A percentile compares a stretch with the other conserved stretches of the same genome.
These are phyloP conservation scores for Euwallacea fornicatus DNA, from an alignment of 1,140 invertebrate genomes.

Conservation along the genomic window DNA sequence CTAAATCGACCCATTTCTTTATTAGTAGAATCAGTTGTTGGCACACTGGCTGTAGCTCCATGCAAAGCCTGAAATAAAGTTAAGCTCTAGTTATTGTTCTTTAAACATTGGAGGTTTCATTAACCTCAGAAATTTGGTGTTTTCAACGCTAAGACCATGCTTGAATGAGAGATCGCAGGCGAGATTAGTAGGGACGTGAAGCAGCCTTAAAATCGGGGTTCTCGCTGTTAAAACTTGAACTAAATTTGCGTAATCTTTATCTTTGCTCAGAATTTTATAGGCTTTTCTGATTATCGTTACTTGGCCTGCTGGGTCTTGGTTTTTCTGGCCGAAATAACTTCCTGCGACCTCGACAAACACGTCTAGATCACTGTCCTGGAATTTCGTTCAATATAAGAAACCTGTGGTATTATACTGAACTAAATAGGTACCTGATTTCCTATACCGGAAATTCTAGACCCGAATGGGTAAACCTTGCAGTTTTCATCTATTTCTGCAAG, in stretches of 20 bases:
- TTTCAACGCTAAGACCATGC: constrained; percentile 60
- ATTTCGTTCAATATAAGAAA: too few relatives aligned
- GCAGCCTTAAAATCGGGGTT: constrained; percentile 61
- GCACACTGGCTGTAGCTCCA: constrained; percentile 49
- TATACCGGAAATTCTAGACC: constrained; percentile 55
- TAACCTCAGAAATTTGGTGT: constrained; percentile 57
- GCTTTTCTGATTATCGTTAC: constrained; percentile 42
- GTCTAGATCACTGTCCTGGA: constrained; percentile 56
- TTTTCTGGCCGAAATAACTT: constrained; percentile 45
- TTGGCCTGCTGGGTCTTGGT: constrained; percentile 48
- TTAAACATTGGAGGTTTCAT: background rate
- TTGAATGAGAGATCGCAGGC: constrained; percentile 62
- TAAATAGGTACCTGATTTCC: constrained; percentile 43
- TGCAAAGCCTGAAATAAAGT: constrained; percentile 51
- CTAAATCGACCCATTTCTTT: constrained; percentile 57
- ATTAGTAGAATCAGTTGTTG: constrained; percentile 54
- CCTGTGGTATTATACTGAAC: background rate
- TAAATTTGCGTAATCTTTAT: constrained; percentile 47
- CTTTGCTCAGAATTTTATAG: constrained; percentile 38
- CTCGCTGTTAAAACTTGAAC: constrained; percentile 53
- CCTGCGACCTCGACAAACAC: constrained; percentile 57
- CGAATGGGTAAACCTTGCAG: constrained; percentile 54
- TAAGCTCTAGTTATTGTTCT: constrained; percentile 2
- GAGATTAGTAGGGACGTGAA: constrained; percentile 53
- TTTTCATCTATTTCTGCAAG: constrained; percentile 33